phyloP scores from a whole-genome alignment of 2,888 invertebrate genomes.

The Arrhopalites spinosus region DNA sequence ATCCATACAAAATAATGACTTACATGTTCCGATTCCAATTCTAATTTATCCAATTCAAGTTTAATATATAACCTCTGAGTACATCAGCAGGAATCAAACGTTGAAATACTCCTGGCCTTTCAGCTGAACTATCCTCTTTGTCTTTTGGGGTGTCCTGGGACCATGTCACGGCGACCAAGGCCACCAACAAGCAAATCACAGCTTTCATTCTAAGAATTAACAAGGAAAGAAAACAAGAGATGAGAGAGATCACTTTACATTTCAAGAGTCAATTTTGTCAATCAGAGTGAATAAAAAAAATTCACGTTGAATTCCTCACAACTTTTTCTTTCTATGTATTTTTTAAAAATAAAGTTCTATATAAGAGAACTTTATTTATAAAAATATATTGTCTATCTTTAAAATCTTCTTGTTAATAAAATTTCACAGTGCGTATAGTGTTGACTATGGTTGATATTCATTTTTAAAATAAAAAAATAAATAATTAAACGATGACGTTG shows the following conservation, averaged over 20 bases:
- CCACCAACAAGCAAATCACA: slow-evolving; percentile 62
- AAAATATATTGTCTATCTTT: too few relatives aligned
- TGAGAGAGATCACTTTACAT: not conserved
- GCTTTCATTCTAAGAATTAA: slow-evolving; percentile 52
- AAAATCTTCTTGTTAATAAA: too few relatives aligned
- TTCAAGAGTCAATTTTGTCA: too few relatives aligned
- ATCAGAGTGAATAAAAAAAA: too few relatives aligned
- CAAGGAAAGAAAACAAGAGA: not conserved
- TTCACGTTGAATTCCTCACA: too few relatives aligned
- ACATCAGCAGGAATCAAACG: slow-evolving; percentile 87
- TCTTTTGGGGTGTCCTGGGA: slow-evolving; percentile 62
- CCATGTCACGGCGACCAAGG: slow-evolving; percentile 64
- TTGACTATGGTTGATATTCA: not conserved
- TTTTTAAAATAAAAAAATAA: not conserved
- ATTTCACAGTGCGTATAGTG: not conserved
- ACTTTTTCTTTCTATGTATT: too few relatives aligned
- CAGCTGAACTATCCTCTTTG: slow-evolving; percentile 61
- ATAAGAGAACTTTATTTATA: too few relatives aligned
- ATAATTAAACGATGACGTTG: too few relatives aligned
- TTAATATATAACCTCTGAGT: slow-evolving; percentile 75
- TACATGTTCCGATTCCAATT: too few relatives aligned
- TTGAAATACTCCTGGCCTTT: slow-evolving; percentile 73
- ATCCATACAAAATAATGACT: slow-evolving; percentile 58
- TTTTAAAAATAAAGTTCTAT: too few relatives aligned
- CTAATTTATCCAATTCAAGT: too few relatives aligned